Percentiles rank a stretch among this genome's conserved stretches.
Conservation (phyloP, 2,797 vertebrate genomes). For the Smutsia temminckii region DNA sequence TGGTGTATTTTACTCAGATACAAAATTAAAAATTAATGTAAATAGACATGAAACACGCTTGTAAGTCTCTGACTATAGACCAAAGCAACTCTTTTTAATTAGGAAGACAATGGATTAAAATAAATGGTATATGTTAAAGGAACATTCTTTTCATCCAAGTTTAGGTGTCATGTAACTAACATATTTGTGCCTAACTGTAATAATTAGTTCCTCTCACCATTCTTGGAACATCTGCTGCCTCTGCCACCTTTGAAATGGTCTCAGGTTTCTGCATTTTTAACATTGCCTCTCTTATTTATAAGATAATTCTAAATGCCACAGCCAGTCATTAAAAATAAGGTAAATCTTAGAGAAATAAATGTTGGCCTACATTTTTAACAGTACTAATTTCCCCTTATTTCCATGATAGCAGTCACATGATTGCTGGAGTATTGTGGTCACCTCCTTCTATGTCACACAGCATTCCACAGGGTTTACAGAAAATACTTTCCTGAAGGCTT, state of each 20-base stretch:
- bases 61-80: not conserved
- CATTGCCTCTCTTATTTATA: not conserved
- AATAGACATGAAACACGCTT: not conserved
- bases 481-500: not conserved
- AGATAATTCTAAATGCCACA: not conserved
- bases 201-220: not conserved
- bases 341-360: not conserved
- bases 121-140: not conserved
- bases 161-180: not conserved
- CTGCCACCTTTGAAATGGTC: not conserved
- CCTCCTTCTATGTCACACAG: not conserved
- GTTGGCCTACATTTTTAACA: not conserved
- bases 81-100: not conserved
- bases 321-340: not conserved
- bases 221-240: not conserved
- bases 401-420: not conserved
- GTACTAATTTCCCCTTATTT: not conserved
- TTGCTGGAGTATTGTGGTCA: not conserved
- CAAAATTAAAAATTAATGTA: not conserved
- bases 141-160: not conserved
- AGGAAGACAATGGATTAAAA: not conserved
- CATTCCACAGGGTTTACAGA: not conserved
- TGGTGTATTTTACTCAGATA: not conserved
- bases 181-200: not conserved
- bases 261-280: not conserved